A percentile compares a stretch with the other conserved stretches of the same genome.
Conservation (phyloP, 2,113 vertebrate species). For the Potamarius usumacintae region DNA sequence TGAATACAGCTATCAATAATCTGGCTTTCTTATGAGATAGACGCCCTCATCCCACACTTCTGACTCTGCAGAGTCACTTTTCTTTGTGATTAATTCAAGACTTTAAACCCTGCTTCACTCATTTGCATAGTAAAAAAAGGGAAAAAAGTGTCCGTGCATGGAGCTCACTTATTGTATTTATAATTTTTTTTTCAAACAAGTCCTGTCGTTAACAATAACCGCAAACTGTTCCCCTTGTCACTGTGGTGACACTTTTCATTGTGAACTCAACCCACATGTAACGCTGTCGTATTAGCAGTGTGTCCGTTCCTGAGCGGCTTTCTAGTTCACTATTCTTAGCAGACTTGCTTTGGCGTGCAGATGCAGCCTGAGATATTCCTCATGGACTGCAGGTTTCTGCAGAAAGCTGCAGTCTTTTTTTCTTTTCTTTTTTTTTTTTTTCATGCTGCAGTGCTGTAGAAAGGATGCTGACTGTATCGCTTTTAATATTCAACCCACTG, state of each 20-base stretch:
- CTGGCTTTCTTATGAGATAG: not conserved
- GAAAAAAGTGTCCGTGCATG: no score
- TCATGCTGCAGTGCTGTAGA: constrained; percentile 9
- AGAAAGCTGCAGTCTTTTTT: constrained; percentile 20
- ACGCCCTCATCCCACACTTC: not conserved
- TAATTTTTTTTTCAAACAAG: not conserved
- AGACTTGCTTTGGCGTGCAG: constrained; percentile 13
- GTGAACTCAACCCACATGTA: not conserved
- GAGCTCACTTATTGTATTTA: not conserved
- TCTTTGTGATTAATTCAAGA: not conserved
- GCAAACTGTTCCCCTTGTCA: not conserved
- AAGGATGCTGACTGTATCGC: not conserved
- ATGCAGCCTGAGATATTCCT: constrained; percentile 34
- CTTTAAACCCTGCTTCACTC: not conserved
- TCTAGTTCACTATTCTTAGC: constrained; percentile 18
- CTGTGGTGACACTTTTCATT: not conserved
- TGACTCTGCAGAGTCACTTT: not conserved
- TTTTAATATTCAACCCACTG: not conserved
- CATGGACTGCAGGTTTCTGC: constrained; percentile 28
- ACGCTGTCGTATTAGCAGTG: not conserved
- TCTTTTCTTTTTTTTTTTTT: not conserved
- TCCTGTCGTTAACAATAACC: not conserved
- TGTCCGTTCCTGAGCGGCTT: not conserved
- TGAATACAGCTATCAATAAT: not conserved
- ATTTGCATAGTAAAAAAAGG: not conserved